Percentiles rank a stretch among this genome's conserved stretches.
Evolutionary conservation across 2,888 invertebrate species (phyloP).

Genomic region (Macrosiphum euphorbiae): DNA sequence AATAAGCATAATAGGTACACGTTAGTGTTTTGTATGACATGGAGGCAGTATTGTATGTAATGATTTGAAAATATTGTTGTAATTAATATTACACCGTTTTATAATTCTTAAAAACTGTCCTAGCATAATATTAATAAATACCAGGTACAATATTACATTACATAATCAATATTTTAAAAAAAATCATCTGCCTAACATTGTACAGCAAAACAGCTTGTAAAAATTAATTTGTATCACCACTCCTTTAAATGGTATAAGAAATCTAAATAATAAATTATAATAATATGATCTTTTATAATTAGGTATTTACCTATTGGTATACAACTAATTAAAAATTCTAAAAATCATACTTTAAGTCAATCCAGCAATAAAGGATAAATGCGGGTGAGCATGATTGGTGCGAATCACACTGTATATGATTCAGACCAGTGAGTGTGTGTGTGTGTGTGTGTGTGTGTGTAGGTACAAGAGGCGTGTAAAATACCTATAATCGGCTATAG

Average conservation of each 20-base stretch:
- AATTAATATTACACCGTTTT: background rate
- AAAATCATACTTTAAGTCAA: background rate
- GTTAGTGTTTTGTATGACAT: background rate
- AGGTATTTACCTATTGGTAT: background rate
- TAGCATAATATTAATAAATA: background rate
- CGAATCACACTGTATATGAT: background rate
- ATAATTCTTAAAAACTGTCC: background rate
- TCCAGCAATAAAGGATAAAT: background rate
- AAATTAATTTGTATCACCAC: too few relatives aligned
- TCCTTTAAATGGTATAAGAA: background rate
- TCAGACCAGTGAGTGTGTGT: background rate
- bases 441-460: background rate
- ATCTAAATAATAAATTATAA: background rate
- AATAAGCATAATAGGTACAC: background rate
- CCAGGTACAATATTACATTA: too few relatives aligned
- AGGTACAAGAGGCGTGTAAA: background rate
- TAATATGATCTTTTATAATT: background rate
- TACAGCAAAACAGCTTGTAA: too few relatives aligned
- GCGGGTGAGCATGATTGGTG: background rate
- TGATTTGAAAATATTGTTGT: background rate
- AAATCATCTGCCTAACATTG: background rate
- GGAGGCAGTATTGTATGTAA: background rate
- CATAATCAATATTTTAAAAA: background rate
- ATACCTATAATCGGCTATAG: background rate
- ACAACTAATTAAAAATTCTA: background rate